A percentile compares a stretch with the other conserved stretches of the same genome.
Conservation (phyloP, 2,888 invertebrate genomes). For the Bruchidius siliquastri region DNA sequence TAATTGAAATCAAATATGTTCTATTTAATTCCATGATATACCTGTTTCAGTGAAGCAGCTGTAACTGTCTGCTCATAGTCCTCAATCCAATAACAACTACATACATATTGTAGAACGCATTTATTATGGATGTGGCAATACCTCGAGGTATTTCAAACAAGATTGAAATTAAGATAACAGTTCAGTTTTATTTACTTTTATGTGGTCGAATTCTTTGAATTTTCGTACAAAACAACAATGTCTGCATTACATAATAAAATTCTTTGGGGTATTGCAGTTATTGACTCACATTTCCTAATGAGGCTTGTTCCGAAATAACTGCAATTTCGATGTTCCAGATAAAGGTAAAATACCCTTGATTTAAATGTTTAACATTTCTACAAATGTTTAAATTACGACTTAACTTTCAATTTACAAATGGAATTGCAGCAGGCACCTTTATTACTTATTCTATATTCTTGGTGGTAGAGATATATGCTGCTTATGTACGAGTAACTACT, state of each 20-base stretch:
- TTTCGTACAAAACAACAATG: not conserved
- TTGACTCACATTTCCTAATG: not conserved
- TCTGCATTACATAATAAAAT: not conserved
- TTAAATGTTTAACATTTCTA: too few species aligned
- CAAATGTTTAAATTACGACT: too few species aligned
- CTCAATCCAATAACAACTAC: not conserved
- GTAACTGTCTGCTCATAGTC: not conserved
- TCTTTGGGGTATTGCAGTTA: not conserved
- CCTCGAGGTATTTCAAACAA: not conserved
- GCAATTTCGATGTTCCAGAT: not conserved
- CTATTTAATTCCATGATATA: not conserved
- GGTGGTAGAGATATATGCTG: too few species aligned
- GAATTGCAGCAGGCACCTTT: too few species aligned
- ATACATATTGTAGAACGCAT: not conserved
- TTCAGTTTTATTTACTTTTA: not conserved
- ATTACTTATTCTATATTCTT: too few species aligned
- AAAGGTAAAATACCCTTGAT: too few species aligned
- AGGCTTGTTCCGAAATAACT: not conserved
- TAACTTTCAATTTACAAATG: too few species aligned
- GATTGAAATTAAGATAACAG: not conserved
- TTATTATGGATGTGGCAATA: not conserved
- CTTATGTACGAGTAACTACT: too few species aligned
- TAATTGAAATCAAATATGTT: not conserved
- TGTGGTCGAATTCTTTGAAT: not conserved
- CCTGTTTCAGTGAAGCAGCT: not conserved